phyloP scores from a whole-genome alignment of 92 coral and sea anemone genomes.

The Chrysogorgia sp. region DNA sequence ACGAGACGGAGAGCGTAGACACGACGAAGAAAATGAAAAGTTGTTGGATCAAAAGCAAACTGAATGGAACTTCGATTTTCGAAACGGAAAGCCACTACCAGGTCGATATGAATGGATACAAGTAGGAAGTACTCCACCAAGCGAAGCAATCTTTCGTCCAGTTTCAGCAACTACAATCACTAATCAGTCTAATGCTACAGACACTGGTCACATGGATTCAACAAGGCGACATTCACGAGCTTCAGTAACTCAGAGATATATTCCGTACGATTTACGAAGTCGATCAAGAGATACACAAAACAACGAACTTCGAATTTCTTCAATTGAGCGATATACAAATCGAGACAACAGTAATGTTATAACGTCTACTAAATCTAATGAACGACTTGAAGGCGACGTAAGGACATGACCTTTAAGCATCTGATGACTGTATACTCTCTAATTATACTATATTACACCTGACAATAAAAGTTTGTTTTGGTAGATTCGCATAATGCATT shows the following conservation, averaged over 20 bases:
- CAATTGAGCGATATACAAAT: constrained; percentile 20
- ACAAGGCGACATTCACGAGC: neutral
- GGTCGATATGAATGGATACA: constrained; percentile 91
- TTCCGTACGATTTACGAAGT: constrained; percentile 39
- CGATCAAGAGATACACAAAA: constrained; percentile 23
- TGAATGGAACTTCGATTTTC: constrained; percentile 95
- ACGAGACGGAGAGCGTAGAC: constrained; percentile 12
- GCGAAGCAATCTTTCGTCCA: neutral
- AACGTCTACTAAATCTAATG: constrained; percentile 36
- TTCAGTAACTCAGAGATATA: constrained; percentile 18
- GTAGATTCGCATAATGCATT: neutral
- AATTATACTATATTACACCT: neutral
- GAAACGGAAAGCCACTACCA: constrained; percentile 77
- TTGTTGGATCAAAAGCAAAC: constrained; percentile 64
- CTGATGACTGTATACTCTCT: neutral
- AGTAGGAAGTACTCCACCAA: constrained; percentile 48
- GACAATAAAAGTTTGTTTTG: neutral
- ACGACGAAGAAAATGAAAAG: constrained; percentile 23
- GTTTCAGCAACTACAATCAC: constrained; percentile 8
- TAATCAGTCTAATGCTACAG: constrained; percentile 9
- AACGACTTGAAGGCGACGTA: constrained; percentile 45
- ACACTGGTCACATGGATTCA: neutral
- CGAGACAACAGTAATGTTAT: constrained; percentile 12
- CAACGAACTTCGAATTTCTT: constrained; percentile 22
- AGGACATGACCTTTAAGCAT: constrained; percentile 32